These are phyloP conservation scores for Sarcophilus harrisii DNA, from an alignment of 2,797 vertebrate species.

Conservation along the genomic window DNA sequence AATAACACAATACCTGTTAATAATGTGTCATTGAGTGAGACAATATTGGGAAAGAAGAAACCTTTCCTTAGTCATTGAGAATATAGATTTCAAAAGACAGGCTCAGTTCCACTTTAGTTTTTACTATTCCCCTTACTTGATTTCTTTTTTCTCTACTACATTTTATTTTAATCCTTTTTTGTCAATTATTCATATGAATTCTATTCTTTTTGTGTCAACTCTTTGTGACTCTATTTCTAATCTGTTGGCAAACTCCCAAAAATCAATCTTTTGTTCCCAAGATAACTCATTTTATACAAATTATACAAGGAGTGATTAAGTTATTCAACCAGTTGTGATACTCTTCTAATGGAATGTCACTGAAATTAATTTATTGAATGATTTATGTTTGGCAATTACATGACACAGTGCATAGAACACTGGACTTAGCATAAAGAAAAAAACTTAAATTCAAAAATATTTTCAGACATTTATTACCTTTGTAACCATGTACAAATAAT, in stretches of 20 bases:
- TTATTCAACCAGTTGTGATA: neutral
- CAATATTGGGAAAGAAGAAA: neutral
- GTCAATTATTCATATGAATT: neutral
- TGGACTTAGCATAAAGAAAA: neutral
- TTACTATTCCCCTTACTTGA: neutral
- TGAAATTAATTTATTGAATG: neutral
- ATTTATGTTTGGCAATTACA: neutral
- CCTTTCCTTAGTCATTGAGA: neutral
- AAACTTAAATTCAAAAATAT: neutral
- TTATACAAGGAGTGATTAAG: neutral
- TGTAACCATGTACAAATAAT: neutral
- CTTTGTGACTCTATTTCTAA: neutral
- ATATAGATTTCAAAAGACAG: neutral
- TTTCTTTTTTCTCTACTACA: neutral
- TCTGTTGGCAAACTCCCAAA: neutral
- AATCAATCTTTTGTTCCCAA: neutral
- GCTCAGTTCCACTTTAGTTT: neutral
- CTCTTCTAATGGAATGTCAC: neutral
- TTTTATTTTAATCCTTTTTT: neutral
- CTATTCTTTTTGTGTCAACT: neutral
- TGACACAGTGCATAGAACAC: neutral
- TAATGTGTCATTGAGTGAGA: neutral
- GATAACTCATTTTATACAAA: neutral
- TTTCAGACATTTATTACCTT: neutral
- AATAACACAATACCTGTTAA: neutral